Percentiles rank a stretch among this genome's conserved stretches.
Conservation (phyloP, 2,888 invertebrate species). For the Drosophila lacicola region DNA sequence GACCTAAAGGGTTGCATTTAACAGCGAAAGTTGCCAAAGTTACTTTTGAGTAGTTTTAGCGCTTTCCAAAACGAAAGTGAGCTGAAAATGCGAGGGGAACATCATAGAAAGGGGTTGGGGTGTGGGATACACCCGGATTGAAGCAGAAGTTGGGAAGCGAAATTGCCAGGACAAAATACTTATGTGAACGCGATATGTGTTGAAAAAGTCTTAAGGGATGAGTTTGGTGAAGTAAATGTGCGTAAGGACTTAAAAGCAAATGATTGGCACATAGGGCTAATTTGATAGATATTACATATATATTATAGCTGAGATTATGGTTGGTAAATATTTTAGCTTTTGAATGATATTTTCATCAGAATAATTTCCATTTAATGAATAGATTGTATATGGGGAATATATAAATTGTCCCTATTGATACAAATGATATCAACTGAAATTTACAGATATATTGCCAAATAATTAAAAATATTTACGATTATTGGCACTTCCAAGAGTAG, state of each 20-base stretch:
- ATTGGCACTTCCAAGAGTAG: too few relatives aligned
- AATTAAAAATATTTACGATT: too few relatives aligned
- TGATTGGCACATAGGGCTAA: too few relatives aligned
- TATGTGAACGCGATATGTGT: constrained; percentile 12
- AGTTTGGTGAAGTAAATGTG: not conserved
- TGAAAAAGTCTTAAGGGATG: not conserved
- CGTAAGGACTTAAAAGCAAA: not conserved
- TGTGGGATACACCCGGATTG: constrained; percentile 14
- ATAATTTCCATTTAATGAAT: too few relatives aligned
- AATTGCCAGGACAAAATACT: constrained; percentile 14
- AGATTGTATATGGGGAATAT: too few relatives aligned
- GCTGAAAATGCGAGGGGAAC: constrained; percentile 16
- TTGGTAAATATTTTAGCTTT: too few relatives aligned
- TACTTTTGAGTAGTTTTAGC: constrained; percentile 45
- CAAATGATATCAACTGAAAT: too few relatives aligned
- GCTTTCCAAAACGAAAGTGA: constrained; percentile 36
- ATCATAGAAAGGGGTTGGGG: not conserved
- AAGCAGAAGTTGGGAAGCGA: constrained; percentile 5
- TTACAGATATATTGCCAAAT: too few relatives aligned
- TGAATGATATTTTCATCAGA: too few relatives aligned
- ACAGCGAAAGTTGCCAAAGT: constrained; percentile 45
- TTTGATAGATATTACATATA: too few relatives aligned
- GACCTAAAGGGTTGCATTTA: constrained; percentile 45
- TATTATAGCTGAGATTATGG: too few relatives aligned
- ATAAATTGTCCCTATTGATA: too few relatives aligned